Conservation (phyloP, 2,797 vertebrate genomes). For the Agapornis canus region DNA sequence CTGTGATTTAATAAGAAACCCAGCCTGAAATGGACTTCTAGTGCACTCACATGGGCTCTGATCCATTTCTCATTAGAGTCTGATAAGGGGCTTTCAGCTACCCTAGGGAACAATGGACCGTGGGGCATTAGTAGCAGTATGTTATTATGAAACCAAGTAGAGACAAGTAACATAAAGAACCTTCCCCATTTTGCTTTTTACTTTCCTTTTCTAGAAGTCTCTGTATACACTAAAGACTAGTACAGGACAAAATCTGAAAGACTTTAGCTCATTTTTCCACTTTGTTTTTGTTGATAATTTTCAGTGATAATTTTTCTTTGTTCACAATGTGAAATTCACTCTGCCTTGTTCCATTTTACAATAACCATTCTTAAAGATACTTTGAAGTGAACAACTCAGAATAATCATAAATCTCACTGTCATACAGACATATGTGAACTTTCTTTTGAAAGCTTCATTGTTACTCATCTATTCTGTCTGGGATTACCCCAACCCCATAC, state of each 20-base stretch:
- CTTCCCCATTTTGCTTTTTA: neutral
- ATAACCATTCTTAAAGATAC: constrained; percentile 35
- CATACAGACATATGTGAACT: constrained; percentile 41
- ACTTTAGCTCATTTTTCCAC: neutral
- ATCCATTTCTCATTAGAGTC: neutral
- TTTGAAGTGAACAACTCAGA: constrained; percentile 57
- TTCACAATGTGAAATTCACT: neutral
- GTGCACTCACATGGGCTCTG: neutral
- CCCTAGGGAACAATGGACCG: neutral
- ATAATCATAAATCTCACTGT: constrained; percentile 60
- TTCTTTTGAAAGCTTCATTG: constrained; percentile 34
- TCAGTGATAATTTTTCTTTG: neutral
- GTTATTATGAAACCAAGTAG: neutral
- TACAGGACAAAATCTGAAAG: neutral
- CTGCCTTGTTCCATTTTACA: constrained; percentile 26
- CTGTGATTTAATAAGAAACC: neutral
- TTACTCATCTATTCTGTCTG: neutral
- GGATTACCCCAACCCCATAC: neutral
- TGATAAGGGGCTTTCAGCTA: neutral
- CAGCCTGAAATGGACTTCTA: neutral
- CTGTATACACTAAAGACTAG: neutral
- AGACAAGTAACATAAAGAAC: neutral
- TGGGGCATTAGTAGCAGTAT: neutral
- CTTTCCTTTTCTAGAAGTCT: neutral
- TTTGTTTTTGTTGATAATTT: neutral